Base-by-base conservation (phyloP, 2,797 vertebrate species). In the Chelmon rostratus region DNA sequence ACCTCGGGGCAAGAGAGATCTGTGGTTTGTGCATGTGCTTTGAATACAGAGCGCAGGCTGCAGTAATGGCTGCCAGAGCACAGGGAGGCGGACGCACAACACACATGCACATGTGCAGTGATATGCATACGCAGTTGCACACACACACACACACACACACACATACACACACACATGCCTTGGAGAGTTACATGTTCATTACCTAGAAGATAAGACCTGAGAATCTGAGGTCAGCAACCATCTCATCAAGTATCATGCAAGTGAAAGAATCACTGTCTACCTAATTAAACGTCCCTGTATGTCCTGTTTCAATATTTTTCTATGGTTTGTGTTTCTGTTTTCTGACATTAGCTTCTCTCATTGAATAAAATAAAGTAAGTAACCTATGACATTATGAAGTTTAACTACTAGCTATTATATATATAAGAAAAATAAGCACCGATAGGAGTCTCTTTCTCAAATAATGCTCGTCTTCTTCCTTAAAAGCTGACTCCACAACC, bases 1-100 rank as follows among this genome's bases (percentile, higher is more conserved):
- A 82, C 83, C 83, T 73, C 83, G 18, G 81, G 83, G 81, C 65
- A 73, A 16, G 11, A 79, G 53, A 72, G 80, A 79, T 83, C 68
- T 78, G 78, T 71, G 76, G 40, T 70, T 35, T 79, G 72, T 71
- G 65, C 64, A 73, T 85, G 73, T 78, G 76, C 81, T 90, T 71
- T 79, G 85, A 87, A 87, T 86, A 69, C 56, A 67, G 49, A 86
- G 63, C 79, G 57, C 71, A 38, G 63, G 35, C 53, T 11, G 0
- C 57, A 37, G 21, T 81, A 73, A 82, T 79, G 65, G 62, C 61
- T 57, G 68, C 68, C 65, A 44, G 64, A 61, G 76, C 53, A 28
- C 57, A 68, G 33, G 25, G 47, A 46, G 63, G 25, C 54, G 69
- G 0, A 75, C n/a, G 46, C n/a, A 71, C 52, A n/a, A 42, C 23